Evolutionary conservation across 2,888 invertebrate genomes (phyloP).

Genomic region (Punctoribates punctum): DNA sequence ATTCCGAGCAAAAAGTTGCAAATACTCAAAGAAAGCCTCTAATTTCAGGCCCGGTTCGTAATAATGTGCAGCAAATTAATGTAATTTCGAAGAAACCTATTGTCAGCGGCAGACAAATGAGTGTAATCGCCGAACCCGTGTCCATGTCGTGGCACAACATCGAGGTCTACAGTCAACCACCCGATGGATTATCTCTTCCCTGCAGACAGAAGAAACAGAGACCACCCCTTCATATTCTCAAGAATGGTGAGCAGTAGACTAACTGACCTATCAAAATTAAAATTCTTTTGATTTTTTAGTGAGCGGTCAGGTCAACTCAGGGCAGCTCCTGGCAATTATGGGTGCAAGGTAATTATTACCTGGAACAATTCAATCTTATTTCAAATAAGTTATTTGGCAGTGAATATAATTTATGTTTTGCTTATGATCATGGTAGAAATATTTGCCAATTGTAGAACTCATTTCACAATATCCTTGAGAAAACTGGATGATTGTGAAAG

Average conservation of each 20-base stretch:
- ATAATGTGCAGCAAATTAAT: background rate
- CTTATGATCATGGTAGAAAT: too few relatives aligned
- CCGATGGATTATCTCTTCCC: background rate
- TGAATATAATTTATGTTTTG: too few relatives aligned
- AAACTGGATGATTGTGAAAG: too few relatives aligned
- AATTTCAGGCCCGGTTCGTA: background rate
- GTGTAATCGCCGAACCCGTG: slow-evolving; percentile 40
- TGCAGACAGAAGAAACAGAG: background rate
- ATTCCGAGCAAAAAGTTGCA: too few relatives aligned
- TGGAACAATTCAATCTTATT: too few relatives aligned
- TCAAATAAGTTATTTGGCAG: background rate
- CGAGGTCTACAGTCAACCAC: slow-evolving; percentile 47
- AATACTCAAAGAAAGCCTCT: background rate
- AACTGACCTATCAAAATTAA: too few relatives aligned
- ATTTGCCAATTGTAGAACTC: too few relatives aligned
- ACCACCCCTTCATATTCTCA: slow-evolving; percentile 5
- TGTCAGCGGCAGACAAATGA: background rate
- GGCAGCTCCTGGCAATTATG: slow-evolving; percentile 79
- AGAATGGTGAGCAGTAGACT: background rate
- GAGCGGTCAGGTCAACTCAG: slow-evolving; percentile 76
- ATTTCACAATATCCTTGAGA: too few relatives aligned
- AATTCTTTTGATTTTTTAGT: slow-evolving; percentile 57
- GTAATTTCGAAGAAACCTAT: slow-evolving; percentile 3
- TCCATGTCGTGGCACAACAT: slow-evolving; percentile 51
- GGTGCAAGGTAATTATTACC: slow-evolving; percentile 56